A percentile compares a stretch with the other conserved stretches of the same genome.
These are phyloP conservation scores for Lordiphosa clarofinis DNA, from an alignment of 1,140 invertebrate species.

Conservation along the genomic window DNA sequence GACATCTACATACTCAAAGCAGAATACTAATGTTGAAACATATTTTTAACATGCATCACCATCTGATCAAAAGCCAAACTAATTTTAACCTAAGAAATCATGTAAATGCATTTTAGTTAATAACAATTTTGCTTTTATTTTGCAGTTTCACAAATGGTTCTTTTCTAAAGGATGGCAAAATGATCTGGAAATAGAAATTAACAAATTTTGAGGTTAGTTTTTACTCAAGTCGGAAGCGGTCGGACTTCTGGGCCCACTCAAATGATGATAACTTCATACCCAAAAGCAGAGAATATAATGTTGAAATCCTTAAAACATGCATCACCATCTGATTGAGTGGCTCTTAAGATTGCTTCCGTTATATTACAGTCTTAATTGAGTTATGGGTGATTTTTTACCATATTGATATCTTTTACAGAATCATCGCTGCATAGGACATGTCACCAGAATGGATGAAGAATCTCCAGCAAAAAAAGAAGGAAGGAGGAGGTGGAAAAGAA, in stretches of 20 bases:
- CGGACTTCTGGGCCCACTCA: background rate
- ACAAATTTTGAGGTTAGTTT: background rate
- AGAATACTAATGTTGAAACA: conserved; percentile 47
- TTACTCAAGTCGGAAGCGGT: background rate
- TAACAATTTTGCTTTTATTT: background rate
- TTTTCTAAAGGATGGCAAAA: too few relatives aligned
- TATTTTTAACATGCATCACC: conserved; percentile 53
- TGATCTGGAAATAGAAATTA: too few relatives aligned
- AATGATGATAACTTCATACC: conserved; percentile 60
- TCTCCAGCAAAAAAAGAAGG: too few relatives aligned
- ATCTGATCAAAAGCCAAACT: conserved; percentile 26
- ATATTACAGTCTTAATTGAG: too few relatives aligned
- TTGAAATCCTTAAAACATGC: conserved; percentile 62
- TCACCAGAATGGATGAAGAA: too few relatives aligned
- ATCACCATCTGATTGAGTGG: conserved; percentile 57
- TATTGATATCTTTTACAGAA: too few relatives aligned
- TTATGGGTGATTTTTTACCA: too few relatives aligned
- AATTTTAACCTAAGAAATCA: background rate
- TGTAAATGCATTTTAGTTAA: background rate
- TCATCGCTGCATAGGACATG: too few relatives aligned
- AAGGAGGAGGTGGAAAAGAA: too few relatives aligned
- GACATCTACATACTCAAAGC: conserved; percentile 33
- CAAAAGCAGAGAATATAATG: conserved; percentile 40
- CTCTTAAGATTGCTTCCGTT: background rate
- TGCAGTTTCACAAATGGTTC: background rate